phyloP scores from a whole-genome alignment of 2,797 vertebrate species.

The Rhinella marina region DNA sequence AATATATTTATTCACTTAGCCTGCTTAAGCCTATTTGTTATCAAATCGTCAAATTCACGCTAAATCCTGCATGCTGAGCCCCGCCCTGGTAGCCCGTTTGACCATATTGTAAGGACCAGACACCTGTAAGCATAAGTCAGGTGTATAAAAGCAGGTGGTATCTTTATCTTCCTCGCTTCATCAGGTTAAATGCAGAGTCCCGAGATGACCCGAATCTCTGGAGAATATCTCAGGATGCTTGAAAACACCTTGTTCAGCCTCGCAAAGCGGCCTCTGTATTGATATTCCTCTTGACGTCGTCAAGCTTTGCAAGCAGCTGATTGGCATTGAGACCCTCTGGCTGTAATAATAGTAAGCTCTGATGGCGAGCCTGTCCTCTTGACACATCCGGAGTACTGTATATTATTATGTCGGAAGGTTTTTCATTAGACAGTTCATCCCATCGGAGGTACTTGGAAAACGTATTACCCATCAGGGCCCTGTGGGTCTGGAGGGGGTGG shows the following conservation, averaged over 20 bases:
- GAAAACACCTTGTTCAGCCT: constrained; percentile 16
- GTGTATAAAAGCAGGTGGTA: not conserved
- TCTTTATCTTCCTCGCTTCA: not conserved
- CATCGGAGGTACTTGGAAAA: too few relatives aligned
- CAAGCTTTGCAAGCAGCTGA: not conserved
- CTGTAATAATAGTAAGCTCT: not conserved
- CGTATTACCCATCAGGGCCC: too few relatives aligned
- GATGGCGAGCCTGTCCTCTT: not conserved
- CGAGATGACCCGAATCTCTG: not conserved
- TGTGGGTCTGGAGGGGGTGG: too few relatives aligned
- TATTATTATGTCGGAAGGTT: too few relatives aligned
- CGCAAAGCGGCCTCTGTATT: not conserved
- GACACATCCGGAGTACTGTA: too few relatives aligned
- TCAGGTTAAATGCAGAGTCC: not conserved
- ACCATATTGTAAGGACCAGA: not conserved
- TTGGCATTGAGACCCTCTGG: not conserved
- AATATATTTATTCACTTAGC: too few relatives aligned
- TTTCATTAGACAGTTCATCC: not conserved
- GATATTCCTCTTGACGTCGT: not conserved
- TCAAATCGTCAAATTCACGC: too few relatives aligned
- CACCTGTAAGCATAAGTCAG: not conserved
- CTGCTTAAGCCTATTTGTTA: too few relatives aligned
- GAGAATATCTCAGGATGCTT: constrained; percentile 1
- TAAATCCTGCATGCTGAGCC: not conserved
- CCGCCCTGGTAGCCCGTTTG: not conserved